phyloP scores from a whole-genome alignment of 2,888 invertebrate species.

The Drosophila seclusa region DNA sequence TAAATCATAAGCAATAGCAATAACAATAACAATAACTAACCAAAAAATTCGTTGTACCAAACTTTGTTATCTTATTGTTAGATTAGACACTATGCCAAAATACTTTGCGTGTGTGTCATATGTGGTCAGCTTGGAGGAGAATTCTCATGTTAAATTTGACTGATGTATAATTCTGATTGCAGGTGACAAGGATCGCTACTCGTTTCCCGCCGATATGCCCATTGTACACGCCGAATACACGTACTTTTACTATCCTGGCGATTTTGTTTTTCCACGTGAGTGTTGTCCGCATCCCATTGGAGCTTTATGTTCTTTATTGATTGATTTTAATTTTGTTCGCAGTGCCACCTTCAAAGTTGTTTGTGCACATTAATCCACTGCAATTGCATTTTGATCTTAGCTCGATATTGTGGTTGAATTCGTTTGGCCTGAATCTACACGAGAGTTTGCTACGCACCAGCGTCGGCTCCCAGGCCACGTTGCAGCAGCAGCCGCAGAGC shows the following conservation, averaged over 20 bases:
- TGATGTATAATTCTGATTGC: conserved; percentile 49
- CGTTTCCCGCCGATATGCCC: conserved; percentile 95
- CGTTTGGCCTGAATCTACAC: conserved; percentile 94
- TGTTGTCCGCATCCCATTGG: neutral
- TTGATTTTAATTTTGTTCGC: conserved; percentile 76
- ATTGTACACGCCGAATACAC: conserved; percentile 98
- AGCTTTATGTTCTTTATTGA: neutral
- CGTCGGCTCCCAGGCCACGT: conserved; percentile 75
- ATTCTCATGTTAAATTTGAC: neutral
- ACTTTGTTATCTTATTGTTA: conserved; percentile 15
- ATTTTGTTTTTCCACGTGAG: conserved; percentile 94
- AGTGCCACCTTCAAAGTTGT: conserved; percentile 98
- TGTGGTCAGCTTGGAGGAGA: neutral
- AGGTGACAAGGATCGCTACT: conserved; percentile 92
- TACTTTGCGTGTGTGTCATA: conserved; percentile 11
- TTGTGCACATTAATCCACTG: conserved; percentile 95
- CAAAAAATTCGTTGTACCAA: neutral
- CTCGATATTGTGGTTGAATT: conserved; percentile 97
- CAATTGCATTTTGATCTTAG: conserved; percentile 94
- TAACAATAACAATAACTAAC: neutral
- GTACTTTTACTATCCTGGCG: conserved; percentile 97
- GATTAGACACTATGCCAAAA: conserved; percentile 9
- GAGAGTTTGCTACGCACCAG: conserved; percentile 88
- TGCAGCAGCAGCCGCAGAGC: conserved; percentile 46
- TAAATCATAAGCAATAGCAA: neutral